Percentiles rank a stretch among this genome's conserved stretches.
phyloP scores from a whole-genome alignment of 2,797 vertebrate species.

The Sebastes cheni region DNA sequence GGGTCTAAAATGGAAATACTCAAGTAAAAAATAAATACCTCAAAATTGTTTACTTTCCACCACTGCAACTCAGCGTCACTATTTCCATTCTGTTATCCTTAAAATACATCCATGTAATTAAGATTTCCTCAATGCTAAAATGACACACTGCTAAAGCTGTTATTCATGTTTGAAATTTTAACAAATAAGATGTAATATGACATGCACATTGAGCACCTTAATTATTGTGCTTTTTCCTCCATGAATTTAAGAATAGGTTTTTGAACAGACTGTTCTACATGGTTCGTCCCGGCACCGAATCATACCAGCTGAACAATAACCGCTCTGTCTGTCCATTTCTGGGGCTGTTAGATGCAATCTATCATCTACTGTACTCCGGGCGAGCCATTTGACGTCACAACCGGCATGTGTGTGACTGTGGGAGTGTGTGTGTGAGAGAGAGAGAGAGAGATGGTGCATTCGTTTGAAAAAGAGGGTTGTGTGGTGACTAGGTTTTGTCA shows the following conservation, averaged over 20 bases:
- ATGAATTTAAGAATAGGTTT: not conserved
- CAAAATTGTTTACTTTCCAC: too few species aligned
- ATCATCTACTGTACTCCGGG: constrained; percentile 60
- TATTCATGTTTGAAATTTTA: not conserved
- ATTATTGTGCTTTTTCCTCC: not conserved
- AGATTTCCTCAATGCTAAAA: not conserved
- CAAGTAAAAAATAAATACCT: too few species aligned
- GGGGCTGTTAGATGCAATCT: constrained; percentile 48
- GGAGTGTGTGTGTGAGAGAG: not conserved
- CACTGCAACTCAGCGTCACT: not conserved
- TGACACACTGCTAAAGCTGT: not conserved
- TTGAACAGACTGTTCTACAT: not conserved
- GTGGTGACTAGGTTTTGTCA: not conserved
- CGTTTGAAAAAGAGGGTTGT: not conserved
- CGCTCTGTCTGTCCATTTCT: constrained; percentile 51
- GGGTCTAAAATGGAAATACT: too few species aligned
- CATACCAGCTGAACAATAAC: constrained; percentile 58
- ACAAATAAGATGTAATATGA: not conserved
- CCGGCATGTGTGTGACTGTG: not conserved
- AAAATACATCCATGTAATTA: not conserved
- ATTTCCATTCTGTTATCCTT: constrained; percentile 4
- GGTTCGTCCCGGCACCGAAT: constrained; percentile 32
- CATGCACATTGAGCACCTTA: too few species aligned
- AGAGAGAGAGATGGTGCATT: not conserved
- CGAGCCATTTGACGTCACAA: constrained; percentile 46